Evolutionary conservation across 2,113 vertebrate species (phyloP).

Genomic region (Lutjanus erythropterus): DNA sequence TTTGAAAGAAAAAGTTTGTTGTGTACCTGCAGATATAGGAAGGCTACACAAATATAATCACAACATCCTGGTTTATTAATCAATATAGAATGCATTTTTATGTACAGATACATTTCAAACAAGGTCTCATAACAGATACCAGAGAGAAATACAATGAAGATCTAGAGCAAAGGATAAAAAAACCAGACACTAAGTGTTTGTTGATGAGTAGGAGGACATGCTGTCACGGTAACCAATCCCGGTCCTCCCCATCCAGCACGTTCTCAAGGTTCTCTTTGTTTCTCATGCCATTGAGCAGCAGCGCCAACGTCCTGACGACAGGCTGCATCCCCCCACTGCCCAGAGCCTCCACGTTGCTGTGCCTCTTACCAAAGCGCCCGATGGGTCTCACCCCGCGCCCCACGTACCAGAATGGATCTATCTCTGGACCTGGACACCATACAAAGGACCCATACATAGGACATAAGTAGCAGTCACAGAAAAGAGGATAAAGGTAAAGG

Average conservation of each 20-base stretch:
- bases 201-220: conserved; percentile 16
- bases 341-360: conserved; percentile 71
- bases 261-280: conserved; percentile 76
- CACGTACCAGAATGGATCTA: conserved; percentile 93
- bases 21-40: background rate
- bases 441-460: no score
- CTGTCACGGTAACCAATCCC: conserved; percentile 82
- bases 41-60: conserved; percentile 26
- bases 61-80: conserved; percentile 80
- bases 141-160: conserved; percentile 32
- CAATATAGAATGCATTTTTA: conserved; percentile 80
- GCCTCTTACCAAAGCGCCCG: conserved; percentile 92
- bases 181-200: conserved; percentile 41
- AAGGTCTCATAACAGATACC: conserved; percentile 53
- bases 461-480: background rate
- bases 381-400: conserved; percentile 92
- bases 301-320: conserved; percentile 77
- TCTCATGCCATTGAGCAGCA: conserved; percentile 84
- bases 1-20: conserved; percentile 22
- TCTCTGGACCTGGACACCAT: conserved; percentile 89
- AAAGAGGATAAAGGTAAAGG: background rate
- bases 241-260: conserved; percentile 67
- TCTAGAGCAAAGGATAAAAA: conserved; percentile 36
- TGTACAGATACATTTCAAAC: conserved; percentile 69
- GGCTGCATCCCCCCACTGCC: conserved; percentile 68